phyloP scores from a whole-genome alignment of 2,797 vertebrate genomes.

The Takifugu ocellatus region DNA sequence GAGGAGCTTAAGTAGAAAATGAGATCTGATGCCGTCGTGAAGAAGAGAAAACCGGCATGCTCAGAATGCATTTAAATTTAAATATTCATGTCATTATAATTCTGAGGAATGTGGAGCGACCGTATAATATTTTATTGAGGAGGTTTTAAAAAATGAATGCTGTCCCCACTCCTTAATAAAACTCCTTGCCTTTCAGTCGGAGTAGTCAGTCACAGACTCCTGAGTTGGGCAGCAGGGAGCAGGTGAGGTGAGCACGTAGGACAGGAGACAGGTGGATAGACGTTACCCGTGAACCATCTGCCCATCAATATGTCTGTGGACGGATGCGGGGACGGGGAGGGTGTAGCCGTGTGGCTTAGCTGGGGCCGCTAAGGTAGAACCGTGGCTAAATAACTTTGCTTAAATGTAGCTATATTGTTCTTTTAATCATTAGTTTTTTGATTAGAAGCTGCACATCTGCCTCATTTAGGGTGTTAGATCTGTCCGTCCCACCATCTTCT shows the following conservation, averaged over 20 bases:
- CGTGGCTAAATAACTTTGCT: no score
- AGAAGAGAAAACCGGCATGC: conserved; percentile 77
- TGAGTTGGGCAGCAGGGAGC: conserved; percentile 47
- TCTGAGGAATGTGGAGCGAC: conserved; percentile 86
- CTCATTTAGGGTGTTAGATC: no score
- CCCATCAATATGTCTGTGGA: background rate
- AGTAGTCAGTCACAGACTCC: conserved; percentile 60
- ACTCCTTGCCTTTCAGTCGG: conserved; percentile 69
- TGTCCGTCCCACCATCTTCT: no score
- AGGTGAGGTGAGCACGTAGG: conserved; percentile 29
- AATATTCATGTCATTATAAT: conserved; percentile 90
- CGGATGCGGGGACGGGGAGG: background rate
- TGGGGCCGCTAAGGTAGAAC: background rate
- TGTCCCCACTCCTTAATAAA: conserved; percentile 84
- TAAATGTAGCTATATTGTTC: no score
- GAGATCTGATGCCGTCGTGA: conserved; percentile 81
- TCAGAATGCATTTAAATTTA: conserved; percentile 85
- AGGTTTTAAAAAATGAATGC: conserved; percentile 88
- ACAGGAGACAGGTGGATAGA: conserved; percentile 7
- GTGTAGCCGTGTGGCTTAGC: background rate
- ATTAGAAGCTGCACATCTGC: no score
- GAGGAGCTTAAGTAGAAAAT: conserved; percentile 85
- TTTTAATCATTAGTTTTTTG: no score
- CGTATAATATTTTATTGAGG: conserved; percentile 87
- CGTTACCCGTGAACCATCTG: background rate